Base-by-base conservation (phyloP, 2,888 invertebrate species). In the Pterostichus niger region DNA sequence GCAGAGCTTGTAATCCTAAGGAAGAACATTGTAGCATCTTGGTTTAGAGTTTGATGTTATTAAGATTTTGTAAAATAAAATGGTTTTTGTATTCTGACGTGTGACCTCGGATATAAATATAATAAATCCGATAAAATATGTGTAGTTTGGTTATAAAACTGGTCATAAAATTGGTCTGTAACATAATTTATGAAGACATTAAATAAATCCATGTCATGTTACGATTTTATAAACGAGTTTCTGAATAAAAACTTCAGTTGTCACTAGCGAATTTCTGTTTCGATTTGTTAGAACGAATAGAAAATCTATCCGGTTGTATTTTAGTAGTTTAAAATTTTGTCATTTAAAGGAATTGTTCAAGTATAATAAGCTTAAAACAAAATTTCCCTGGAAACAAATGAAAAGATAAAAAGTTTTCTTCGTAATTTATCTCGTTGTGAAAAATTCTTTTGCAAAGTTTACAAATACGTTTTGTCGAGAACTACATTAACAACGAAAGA, bases 401-500 rank as follows among this genome's bases (percentile, higher is more conserved):
- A 75, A 75, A 75, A 75, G 75, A 75, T 75, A 75, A 75, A 75
- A 75, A 33, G 49, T 75, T 75, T 52, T 24, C 17, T 52, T 75
- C 13, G 46, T 35, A 75, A 75, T 75, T 75, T 75, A 75, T 75
- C 52, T 75, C 24, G 75, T 33, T 75, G 49, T 49, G 75, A 75
- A 75, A 75, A 75, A 75, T 75, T 52, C 75, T 75, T 75, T 49
- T 31, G 52, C 75, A 75, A 75, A 75, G 75, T 75, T 75, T 52
- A 75, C 75, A 75, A 75, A 75, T 75, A 75, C 75, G 75, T 75
- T 75, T 49, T 24, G 75, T 75, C 75, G 49, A 11, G 52, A 11
- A 75, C 75, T 49, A 33, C 52, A 75, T 75, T 75, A 75, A 75
- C 75, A 75, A 75, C 75, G 75, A 75, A 75, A 75, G 75, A 75